These are phyloP conservation scores for Phocoena phocoena DNA, from an alignment of 2,113 vertebrate genomes.

Conservation along the genomic window DNA sequence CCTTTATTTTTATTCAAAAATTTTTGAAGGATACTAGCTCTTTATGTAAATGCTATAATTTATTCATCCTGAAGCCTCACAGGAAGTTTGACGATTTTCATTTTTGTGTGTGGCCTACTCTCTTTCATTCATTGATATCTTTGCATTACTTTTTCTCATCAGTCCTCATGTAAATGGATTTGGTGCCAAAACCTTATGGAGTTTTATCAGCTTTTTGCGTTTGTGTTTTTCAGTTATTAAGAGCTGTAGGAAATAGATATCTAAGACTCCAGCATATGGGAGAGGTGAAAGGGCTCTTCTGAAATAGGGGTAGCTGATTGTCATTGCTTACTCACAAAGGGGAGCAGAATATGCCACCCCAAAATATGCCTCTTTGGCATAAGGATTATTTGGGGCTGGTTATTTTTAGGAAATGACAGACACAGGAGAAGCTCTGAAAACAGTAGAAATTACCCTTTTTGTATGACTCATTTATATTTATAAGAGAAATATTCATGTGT, in stretches of 20 bases:
- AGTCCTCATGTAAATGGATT: neutral
- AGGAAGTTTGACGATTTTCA: neutral
- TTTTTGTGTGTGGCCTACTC: neutral
- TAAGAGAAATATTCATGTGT: too few species aligned
- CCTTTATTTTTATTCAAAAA: neutral
- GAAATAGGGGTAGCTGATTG: neutral
- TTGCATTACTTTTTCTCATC: neutral
- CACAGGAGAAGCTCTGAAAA: neutral
- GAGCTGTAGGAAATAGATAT: neutral
- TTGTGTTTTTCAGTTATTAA: neutral
- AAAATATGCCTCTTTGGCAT: neutral
- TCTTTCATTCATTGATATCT: neutral
- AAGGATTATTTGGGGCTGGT: neutral
- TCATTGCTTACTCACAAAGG: neutral
- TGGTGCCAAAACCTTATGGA: neutral
- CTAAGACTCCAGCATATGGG: rapidly evolving
- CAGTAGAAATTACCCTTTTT: too few species aligned
- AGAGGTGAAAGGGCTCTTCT: neutral
- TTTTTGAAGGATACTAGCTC: neutral
- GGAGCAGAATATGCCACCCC: neutral
- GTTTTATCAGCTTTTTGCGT: neutral
- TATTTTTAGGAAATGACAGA: neutral
- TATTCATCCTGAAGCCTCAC: neutral
- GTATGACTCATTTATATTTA: too few species aligned
- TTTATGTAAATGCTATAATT: neutral